phyloP scores from a whole-genome alignment of 2,797 vertebrate species.

The Mico argentatus region DNA sequence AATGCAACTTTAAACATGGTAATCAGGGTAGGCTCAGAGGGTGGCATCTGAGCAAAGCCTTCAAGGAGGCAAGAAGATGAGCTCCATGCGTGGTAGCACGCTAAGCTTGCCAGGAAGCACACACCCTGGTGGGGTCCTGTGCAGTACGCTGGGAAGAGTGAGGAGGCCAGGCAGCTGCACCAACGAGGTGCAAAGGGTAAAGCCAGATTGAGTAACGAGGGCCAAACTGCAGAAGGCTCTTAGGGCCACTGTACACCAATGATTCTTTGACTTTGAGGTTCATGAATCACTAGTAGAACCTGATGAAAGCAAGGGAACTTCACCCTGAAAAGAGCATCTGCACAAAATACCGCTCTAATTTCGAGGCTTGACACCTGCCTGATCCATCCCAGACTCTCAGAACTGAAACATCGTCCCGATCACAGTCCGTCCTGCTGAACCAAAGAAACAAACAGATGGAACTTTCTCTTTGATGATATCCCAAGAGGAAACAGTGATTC shows the following conservation, averaged over 20 bases:
- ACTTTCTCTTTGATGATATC: background rate
- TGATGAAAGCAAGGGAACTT: background rate
- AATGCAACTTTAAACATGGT: background rate
- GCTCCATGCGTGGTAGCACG: background rate
- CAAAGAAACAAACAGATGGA: background rate
- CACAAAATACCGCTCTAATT: background rate
- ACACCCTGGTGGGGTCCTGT: too few relatives aligned
- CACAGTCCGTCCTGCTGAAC: background rate
- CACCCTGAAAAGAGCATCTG: background rate
- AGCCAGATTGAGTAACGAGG: background rate
- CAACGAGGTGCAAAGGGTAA: background rate
- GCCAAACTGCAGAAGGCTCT: background rate
- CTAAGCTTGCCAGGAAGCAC: background rate
- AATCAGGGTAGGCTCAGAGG: background rate
- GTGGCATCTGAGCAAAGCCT: background rate
- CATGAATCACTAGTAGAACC: background rate
- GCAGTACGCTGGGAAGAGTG: rapidly evolving
- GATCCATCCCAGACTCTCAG: background rate
- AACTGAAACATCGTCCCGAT: background rate
- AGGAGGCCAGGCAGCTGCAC: background rate
- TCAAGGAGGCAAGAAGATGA: background rate
- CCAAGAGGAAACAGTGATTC: background rate
- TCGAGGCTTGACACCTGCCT: background rate
- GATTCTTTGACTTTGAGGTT: background rate
- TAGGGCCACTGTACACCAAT: background rate